A percentile compares a stretch with the other conserved stretches of the same genome.
Evolutionary conservation across 2,113 vertebrate genomes (phyloP).

Genomic region (Podarcis cretensis): DNA sequence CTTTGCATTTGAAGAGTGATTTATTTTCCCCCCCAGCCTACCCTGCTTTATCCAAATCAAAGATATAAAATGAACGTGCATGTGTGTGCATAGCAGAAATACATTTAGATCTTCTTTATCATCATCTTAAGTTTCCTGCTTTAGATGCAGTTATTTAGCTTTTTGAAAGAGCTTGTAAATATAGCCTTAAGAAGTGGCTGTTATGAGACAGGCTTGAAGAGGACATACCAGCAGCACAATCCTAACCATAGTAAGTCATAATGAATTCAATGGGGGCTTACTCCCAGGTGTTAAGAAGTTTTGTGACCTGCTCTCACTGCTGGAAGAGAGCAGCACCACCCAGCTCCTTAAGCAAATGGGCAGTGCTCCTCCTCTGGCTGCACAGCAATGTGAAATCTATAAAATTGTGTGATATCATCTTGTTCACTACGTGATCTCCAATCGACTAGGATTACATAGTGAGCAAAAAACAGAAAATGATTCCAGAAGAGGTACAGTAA

Average conservation of each 20-base stretch:
- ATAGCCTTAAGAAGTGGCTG: background rate
- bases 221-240: background rate
- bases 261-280: too few relatives aligned
- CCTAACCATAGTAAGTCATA: too few relatives aligned
- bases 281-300: background rate
- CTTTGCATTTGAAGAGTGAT: background rate
- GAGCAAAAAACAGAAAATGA: background rate
- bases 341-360: background rate
- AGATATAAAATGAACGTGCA: constrained; percentile 27
- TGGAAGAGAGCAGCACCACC: background rate
- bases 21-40: constrained; percentile 35
- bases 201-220: background rate
- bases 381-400: background rate
- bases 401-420: background rate
- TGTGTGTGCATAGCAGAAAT: too few relatives aligned
- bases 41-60: constrained; percentile 23
- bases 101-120: too few relatives aligned
- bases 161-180: background rate
- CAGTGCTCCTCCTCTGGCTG: background rate
- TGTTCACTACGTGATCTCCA: background rate
- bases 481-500: background rate
- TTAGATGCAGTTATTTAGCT: background rate
- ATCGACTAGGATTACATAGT: background rate
- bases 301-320: background rate
- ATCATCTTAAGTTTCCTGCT: background rate